Evolutionary conservation across 2,113 vertebrate genomes (phyloP).

Genomic region (Archocentrus centrarchus): DNA sequence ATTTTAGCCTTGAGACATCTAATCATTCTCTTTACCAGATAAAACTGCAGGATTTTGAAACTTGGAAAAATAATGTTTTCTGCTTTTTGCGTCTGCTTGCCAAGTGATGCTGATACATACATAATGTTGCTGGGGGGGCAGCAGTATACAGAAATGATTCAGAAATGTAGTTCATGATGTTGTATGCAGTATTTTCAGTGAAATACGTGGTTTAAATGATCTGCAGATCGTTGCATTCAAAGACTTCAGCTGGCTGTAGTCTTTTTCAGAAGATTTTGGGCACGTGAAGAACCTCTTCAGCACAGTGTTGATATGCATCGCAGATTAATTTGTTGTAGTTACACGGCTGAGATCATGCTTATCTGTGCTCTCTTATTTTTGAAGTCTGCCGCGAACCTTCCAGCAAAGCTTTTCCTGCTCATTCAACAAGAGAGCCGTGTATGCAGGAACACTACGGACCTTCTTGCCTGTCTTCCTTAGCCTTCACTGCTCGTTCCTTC

Average conservation of each 20-base stretch:
- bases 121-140: background rate
- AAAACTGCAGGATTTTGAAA: background rate
- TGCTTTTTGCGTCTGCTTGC: background rate
- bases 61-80: rapidly evolving
- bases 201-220: background rate
- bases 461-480: background rate
- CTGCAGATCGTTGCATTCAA: background rate
- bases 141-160: background rate
- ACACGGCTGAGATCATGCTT: background rate
- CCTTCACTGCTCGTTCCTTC: background rate
- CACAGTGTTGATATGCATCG: background rate
- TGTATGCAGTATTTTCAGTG: background rate
- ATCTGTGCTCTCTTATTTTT: background rate
- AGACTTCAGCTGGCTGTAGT: background rate
- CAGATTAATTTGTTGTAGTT: background rate
- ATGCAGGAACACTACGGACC: background rate
- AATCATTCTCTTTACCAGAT: conserved; percentile 5
- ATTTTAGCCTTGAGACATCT: background rate
- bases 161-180: background rate
- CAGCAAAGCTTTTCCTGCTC: background rate
- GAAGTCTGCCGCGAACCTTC: background rate
- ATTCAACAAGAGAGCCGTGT: background rate
- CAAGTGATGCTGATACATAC: background rate
- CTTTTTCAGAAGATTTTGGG: background rate
- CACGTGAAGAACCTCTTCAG: background rate